Evolutionary conservation across 35 echinoderm and acorn worm genomes (phyloP).

Genomic region (Heliocidaris erythrogramma): DNA sequence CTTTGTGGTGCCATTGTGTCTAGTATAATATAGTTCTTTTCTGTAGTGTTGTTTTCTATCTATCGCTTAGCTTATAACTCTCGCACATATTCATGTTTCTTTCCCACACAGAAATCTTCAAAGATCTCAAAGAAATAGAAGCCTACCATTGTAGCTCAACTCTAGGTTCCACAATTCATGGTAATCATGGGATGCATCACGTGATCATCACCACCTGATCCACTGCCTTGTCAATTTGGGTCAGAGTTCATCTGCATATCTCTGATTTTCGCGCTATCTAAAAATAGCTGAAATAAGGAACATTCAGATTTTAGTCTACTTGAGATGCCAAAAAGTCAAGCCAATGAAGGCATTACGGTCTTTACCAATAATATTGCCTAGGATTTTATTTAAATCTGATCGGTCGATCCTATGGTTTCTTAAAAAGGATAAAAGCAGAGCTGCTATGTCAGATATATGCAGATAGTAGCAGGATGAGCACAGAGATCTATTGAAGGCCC

Average conservation of each 20-base stretch:
- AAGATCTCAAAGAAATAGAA: conserved; percentile 31
- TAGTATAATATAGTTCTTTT: not conserved
- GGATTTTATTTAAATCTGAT: not conserved
- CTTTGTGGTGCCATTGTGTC: not conserved
- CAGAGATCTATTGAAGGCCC: not conserved
- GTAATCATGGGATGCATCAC: conserved; percentile 23
- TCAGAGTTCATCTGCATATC: not conserved
- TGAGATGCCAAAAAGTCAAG: not conserved
- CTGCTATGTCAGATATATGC: not conserved
- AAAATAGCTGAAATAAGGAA: not conserved
- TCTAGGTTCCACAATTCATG: conserved; percentile 50
- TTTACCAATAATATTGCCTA: not conserved
- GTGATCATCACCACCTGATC: not conserved
- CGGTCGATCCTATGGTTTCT: not conserved
- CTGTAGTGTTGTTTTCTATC: not conserved
- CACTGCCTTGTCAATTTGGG: not conserved
- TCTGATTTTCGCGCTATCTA: not conserved
- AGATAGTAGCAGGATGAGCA: not conserved
- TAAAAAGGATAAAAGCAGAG: not conserved
- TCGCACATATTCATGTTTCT: not conserved
- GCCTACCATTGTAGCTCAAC: conserved; percentile 28
- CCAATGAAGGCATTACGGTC: not conserved
- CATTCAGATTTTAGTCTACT: not conserved
- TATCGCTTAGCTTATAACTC: not conserved
- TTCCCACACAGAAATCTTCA: conserved; percentile 38